Conservation (phyloP, 2,113 vertebrate species). For the Cyrtonyx montezumae region DNA sequence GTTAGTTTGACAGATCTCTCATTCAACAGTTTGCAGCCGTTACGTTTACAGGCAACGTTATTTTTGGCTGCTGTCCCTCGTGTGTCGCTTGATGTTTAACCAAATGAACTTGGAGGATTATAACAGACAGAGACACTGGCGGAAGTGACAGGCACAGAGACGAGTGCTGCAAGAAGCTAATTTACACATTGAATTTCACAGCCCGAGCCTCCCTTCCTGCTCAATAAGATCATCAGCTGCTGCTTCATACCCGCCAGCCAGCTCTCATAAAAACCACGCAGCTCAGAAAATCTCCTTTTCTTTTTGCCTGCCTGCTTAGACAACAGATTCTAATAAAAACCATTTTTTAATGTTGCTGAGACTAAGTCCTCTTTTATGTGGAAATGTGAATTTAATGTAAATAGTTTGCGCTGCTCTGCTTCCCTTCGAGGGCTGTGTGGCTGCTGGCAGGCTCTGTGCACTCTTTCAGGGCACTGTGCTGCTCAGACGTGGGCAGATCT, state of each 20-base stretch:
- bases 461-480: neutral
- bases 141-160: conserved; percentile 43
- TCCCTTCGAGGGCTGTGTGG: neutral
- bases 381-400: neutral
- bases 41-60: neutral
- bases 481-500: neutral
- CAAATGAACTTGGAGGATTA: conserved; percentile 40
- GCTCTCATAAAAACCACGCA: neutral
- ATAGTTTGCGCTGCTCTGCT: neutral
- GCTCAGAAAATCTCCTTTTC: neutral
- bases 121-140: conserved; percentile 14
- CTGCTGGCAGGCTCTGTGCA: neutral
- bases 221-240: conserved; percentile 14
- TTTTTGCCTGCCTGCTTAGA: neutral
- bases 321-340: conserved; percentile 5
- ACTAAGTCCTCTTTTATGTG: conserved; percentile 22
- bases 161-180: conserved; percentile 32
- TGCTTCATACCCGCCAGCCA: neutral
- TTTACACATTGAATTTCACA: neutral
- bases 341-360: neutral
- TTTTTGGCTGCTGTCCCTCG: conserved; percentile 39
- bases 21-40: neutral
- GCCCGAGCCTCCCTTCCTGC: neutral
- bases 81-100: conserved; percentile 21
- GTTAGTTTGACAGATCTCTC: neutral